A percentile compares a stretch with the other conserved stretches of the same genome.
phyloP scores from a whole-genome alignment of 1,140 invertebrate species.

The Aphaenogaster ashmeadi region DNA sequence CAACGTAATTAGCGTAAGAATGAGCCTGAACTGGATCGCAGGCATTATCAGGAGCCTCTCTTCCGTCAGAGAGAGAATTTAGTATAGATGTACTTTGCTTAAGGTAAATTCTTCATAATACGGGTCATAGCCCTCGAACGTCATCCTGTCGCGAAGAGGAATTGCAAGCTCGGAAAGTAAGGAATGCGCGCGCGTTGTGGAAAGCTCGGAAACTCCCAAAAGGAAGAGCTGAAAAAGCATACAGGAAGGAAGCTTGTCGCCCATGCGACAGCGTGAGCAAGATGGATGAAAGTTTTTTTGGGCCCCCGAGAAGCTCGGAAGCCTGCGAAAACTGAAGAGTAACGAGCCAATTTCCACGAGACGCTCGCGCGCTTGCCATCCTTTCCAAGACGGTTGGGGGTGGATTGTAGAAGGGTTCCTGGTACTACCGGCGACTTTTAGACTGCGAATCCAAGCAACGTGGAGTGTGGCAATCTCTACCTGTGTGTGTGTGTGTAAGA shows the following conservation, averaged over 20 bases:
- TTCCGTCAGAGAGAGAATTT: not conserved
- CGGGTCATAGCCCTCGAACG: not conserved
- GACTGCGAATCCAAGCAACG: slow-evolving; percentile 18
- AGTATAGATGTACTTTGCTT: not conserved
- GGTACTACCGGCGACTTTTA: slow-evolving; percentile 34
- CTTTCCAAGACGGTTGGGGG: not conserved
- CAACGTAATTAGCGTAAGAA: not conserved
- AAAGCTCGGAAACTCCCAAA: slow-evolving; percentile 40
- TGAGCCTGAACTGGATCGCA: not conserved
- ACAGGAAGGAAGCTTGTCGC: slow-evolving; percentile 61
- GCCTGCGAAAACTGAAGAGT: slow-evolving; percentile 70
- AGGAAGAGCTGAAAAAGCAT: slow-evolving; percentile 35
- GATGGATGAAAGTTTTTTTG: slow-evolving; percentile 73
- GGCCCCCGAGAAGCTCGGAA: slow-evolving; percentile 19
- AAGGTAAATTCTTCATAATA: slow-evolving; percentile 23
- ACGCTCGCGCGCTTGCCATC: slow-evolving; percentile 26
- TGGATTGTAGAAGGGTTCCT: slow-evolving; percentile 1
- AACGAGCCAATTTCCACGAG: slow-evolving; percentile 73
- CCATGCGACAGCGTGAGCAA: slow-evolving; percentile 62
- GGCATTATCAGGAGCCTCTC: not conserved
- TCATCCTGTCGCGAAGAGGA: slow-evolving; percentile 6
- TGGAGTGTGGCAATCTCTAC: not conserved
- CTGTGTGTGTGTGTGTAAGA: not conserved
- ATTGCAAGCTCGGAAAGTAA: slow-evolving; percentile 23
- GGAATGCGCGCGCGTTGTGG: slow-evolving; percentile 39